Evolutionary conservation across 2,797 vertebrate genomes (phyloP).

Genomic region (Karalla daura): DNA sequence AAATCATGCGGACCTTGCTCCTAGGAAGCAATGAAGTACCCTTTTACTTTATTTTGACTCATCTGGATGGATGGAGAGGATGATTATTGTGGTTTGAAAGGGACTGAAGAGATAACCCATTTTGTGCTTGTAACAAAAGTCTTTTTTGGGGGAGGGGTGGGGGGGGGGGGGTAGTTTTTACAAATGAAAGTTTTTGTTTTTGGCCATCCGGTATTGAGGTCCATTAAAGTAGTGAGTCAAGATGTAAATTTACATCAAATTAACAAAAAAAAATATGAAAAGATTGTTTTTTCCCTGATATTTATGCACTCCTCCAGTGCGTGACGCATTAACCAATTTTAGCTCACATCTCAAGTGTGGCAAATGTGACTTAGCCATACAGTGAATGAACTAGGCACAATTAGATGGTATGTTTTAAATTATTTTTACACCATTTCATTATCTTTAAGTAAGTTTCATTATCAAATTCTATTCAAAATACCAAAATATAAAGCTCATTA

Average conservation of each 20-base stretch:
- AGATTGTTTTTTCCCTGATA: too few species aligned
- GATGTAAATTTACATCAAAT: neutral
- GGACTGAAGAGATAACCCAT: constrained; percentile 22
- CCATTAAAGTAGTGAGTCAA: neutral
- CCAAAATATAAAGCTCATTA: neutral
- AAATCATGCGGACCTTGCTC: constrained; percentile 67
- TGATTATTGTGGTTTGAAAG: constrained; percentile 39
- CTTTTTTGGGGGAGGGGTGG: constrained; percentile 18
- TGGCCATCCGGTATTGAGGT: neutral
- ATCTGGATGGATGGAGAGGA: constrained; percentile 39
- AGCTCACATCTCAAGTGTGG: too few species aligned
- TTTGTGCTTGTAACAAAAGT: constrained; percentile 24
- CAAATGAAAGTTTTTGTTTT: neutral
- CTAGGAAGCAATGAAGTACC: constrained; percentile 53
- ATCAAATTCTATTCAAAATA: neutral
- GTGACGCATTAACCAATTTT: too few species aligned
- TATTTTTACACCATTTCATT: too few species aligned
- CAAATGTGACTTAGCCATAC: too few species aligned
- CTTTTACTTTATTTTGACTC: constrained; percentile 52
- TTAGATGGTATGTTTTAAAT: too few species aligned
- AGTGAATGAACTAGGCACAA: too few species aligned
- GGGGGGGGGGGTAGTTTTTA: neutral
- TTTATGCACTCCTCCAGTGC: too few species aligned
- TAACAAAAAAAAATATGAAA: too few species aligned
- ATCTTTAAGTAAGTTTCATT: neutral